Percentiles rank a stretch among this genome's conserved stretches.
Evolutionary conservation across 2,113 vertebrate species (phyloP).

Genomic region (Redunca redunca): DNA sequence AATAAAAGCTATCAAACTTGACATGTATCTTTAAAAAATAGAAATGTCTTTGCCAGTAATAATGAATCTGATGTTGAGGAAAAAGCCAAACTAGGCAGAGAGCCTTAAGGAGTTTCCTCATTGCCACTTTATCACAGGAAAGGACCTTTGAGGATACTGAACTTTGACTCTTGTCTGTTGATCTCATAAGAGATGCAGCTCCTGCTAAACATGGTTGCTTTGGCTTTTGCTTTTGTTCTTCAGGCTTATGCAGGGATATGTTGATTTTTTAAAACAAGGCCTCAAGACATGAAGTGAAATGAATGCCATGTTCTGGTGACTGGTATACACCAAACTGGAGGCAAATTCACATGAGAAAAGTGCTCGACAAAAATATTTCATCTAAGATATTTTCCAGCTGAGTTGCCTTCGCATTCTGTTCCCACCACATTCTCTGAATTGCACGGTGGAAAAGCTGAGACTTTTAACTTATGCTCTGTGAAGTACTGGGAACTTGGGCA

Average conservation of each 20-base stretch:
- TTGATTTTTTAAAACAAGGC: slow-evolving; percentile 47
- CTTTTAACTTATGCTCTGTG: slow-evolving; percentile 77
- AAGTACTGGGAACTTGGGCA: slow-evolving; percentile 75
- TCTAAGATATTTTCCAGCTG: slow-evolving; percentile 86
- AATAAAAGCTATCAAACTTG: slow-evolving; percentile 72
- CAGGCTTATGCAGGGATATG: slow-evolving; percentile 62
- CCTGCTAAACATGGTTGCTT: slow-evolving; percentile 47
- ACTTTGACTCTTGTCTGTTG: slow-evolving; percentile 57
- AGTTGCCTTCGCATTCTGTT: slow-evolving; percentile 80
- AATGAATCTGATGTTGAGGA: slow-evolving; percentile 46
- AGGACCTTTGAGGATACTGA: slow-evolving; percentile 65
- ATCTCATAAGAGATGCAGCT: slow-evolving; percentile 39
- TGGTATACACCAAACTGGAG: slow-evolving; percentile 79
- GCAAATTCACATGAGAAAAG: slow-evolving; percentile 87
- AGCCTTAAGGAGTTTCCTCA: slow-evolving; percentile 52
- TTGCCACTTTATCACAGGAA: slow-evolving; percentile 66
- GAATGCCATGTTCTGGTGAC: slow-evolving; percentile 74
- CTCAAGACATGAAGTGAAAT: slow-evolving; percentile 74
- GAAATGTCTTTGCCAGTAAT: slow-evolving; percentile 61
- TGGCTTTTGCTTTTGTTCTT: slow-evolving; percentile 55
- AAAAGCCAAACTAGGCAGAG: slow-evolving; percentile 41
- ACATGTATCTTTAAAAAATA: slow-evolving; percentile 71
- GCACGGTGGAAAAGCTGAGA: slow-evolving; percentile 79
- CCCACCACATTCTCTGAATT: slow-evolving; percentile 84
- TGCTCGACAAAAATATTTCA: slow-evolving; percentile 84